A percentile compares a stretch with the other conserved stretches of the same genome.
Conservation (phyloP, 2,113 vertebrate genomes). For the Colistium nudipinnis region DNA sequence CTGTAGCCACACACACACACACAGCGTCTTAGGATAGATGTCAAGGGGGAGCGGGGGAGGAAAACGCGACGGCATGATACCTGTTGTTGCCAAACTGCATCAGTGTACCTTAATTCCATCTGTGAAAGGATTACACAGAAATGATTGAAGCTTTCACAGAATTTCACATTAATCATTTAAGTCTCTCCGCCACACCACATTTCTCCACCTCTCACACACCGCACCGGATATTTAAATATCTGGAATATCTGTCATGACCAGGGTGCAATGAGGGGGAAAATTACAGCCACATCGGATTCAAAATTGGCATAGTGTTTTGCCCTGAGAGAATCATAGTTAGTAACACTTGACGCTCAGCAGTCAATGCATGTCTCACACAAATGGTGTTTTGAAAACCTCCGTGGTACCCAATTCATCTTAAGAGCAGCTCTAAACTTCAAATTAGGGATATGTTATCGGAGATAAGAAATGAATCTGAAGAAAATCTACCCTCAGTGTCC, state of each 20-base stretch:
- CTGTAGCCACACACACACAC: not conserved
- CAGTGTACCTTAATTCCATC: slow-evolving; percentile 37
- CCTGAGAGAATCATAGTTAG: slow-evolving; percentile 73
- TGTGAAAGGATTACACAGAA: slow-evolving; percentile 51
- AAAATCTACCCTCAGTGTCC: slow-evolving; percentile 36
- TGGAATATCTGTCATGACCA: slow-evolving; percentile 73
- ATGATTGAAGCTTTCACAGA: slow-evolving; percentile 51
- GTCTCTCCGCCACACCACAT: slow-evolving; percentile 37
- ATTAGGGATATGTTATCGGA: slow-evolving; percentile 51
- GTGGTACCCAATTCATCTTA: slow-evolving; percentile 50
- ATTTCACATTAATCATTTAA: slow-evolving; percentile 57
- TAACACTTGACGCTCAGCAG: slow-evolving; percentile 67
- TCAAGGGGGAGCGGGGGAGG: not conserved
- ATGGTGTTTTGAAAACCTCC: slow-evolving; percentile 60
- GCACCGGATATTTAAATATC: slow-evolving; percentile 68
- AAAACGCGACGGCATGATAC: slow-evolving; percentile 21
- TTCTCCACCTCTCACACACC: slow-evolving; percentile 13
- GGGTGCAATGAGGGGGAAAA: slow-evolving; percentile 78
- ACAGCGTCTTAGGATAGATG: not conserved
- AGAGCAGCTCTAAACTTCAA: slow-evolving; percentile 56
- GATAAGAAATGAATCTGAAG: slow-evolving; percentile 45
- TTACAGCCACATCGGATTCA: slow-evolving; percentile 69
- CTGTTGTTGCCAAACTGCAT: slow-evolving; percentile 27
- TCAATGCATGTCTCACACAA: slow-evolving; percentile 64
- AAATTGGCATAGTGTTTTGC: slow-evolving; percentile 73